These are phyloP conservation scores for Platycheirus rosarum DNA, from an alignment of 2,888 invertebrate species.

Conservation along the genomic window DNA sequence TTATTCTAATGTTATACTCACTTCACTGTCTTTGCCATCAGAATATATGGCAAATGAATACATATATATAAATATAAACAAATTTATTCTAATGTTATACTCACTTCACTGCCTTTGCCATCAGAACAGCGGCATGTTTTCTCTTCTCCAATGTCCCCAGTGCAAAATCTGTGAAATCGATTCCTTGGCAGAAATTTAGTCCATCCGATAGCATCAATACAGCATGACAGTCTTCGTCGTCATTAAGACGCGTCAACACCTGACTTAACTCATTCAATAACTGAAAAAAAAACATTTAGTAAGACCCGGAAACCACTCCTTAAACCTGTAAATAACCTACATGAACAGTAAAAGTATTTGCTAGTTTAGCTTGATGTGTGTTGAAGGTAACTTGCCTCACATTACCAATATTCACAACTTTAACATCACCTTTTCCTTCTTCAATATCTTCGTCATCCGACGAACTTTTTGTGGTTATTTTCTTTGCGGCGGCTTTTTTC, in stretches of 20 bases:
- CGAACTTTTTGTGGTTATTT: slow-evolving; percentile 29
- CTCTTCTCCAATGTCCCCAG: slow-evolving; percentile 85
- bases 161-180: slow-evolving; percentile 89
- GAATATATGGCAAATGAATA: too few relatives aligned
- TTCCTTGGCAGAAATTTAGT: slow-evolving; percentile 90
- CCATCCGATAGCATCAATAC: slow-evolving; percentile 89
- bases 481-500: slow-evolving; percentile 76
- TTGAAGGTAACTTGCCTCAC: slow-evolving; percentile 87
- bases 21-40: slow-evolving; percentile 89
- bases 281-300: slow-evolving; percentile 82
- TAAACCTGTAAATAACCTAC: slow-evolving; percentile 79
- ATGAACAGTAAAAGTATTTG: slow-evolving; percentile 86
- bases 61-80: too few relatives aligned
- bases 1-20: slow-evolving; percentile 82
- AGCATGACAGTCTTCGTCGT: slow-evolving; percentile 86
- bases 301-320: slow-evolving; percentile 3
- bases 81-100: slow-evolving; percentile 76
- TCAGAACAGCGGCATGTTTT: slow-evolving; percentile 86
- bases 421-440: slow-evolving; percentile 51
- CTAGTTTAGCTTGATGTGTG: slow-evolving; percentile 84
- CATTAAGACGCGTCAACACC: slow-evolving; percentile 86
- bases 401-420: slow-evolving; percentile 77
- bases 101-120: slow-evolving; percentile 90
- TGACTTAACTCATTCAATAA: slow-evolving; percentile 90
- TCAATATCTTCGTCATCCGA: not conserved